Evolutionary conservation across 2,113 vertebrate species (phyloP), one percentile per base, ranked within the genome.

Genomic region (Hypocryptadius cinnamomeus): DNA sequence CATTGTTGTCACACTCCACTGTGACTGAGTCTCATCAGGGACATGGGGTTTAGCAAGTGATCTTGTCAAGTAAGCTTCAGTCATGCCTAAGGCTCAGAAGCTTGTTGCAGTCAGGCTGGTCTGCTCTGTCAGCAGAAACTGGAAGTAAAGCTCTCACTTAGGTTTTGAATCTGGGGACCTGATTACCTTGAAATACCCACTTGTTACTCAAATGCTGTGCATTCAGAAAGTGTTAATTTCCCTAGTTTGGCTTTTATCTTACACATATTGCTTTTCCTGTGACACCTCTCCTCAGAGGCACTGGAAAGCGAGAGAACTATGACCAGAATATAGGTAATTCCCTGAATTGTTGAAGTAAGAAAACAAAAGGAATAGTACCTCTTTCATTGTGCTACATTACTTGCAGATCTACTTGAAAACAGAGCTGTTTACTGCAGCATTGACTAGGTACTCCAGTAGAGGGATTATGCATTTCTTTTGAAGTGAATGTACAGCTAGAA

Each of bases 91-190:
- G 89, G 81, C 89, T 94, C 68, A 77, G 68, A 77, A 28, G 64
- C 80, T 87, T 25, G 30, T 35, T 70, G 68, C 68, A 66, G 60
- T 94, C 95, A 96, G 42, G 24, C 25, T 35, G 12, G 51, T 48
- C 28, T 94, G 90, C 90, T 80, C 59, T 87, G 82, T 96, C 96
- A 97, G 95, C 96, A 92, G 30, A 79, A 83, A 69, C 40, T n/a
- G 15, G 3, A 40, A 92, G 12, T 68, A 93, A 93, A 94, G 24
- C 59, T 89, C 56, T 92, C 82, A 51, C 7, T 92, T 86, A 63
- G 42, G 21, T 69, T 85, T 78, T 72, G 53, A 93, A 88, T 90
- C 79, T 89, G 35, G 44, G 48, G 69, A 79, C 60, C 60, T 6
- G 8, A 64, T 50, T 97, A 45, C 79, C 25, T 68, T 6, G 9